These are phyloP conservation scores for Uria lomvia DNA, from an alignment of 2,113 vertebrate genomes.

Conservation along the genomic window DNA sequence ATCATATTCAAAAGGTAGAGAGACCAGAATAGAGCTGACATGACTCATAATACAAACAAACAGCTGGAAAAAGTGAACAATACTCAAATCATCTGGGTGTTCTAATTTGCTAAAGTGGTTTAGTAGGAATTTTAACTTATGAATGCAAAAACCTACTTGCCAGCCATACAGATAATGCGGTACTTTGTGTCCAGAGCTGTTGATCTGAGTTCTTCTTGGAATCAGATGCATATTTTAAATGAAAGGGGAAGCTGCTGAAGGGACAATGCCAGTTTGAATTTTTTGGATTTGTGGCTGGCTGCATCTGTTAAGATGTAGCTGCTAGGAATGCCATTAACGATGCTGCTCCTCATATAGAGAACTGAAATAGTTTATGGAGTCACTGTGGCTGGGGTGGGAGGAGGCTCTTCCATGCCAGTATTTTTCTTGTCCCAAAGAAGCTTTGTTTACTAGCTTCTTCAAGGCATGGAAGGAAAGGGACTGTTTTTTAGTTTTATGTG, in stretches of 20 bases:
- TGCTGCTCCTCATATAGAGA: background rate
- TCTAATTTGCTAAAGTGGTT: conserved; percentile 5
- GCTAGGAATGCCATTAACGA: background rate
- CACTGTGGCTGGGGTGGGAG: background rate
- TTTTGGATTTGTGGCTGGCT: background rate
- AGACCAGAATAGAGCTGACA: conserved; percentile 29
- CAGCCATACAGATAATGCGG: background rate
- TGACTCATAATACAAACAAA: conserved; percentile 55
- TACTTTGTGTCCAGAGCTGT: background rate
- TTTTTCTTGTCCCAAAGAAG: background rate
- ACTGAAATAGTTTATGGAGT: background rate
- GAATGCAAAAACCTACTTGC: background rate
- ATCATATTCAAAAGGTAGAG: background rate
- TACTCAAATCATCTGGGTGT: background rate
- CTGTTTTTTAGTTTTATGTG: background rate
- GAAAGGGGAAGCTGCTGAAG: background rate
- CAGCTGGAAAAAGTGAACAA: conserved; percentile 54
- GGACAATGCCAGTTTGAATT: background rate
- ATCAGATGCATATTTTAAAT: background rate
- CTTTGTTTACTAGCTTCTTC: background rate
- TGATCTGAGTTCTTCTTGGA: background rate
- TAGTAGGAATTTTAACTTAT: background rate
- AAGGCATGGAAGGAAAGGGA: background rate
- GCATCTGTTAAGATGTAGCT: background rate
- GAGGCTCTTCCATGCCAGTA: background rate